Evolutionary conservation across 2,113 vertebrate species (phyloP), one percentile per base, ranked within the genome.

Genomic region (Macroglossus sobrinus): DNA sequence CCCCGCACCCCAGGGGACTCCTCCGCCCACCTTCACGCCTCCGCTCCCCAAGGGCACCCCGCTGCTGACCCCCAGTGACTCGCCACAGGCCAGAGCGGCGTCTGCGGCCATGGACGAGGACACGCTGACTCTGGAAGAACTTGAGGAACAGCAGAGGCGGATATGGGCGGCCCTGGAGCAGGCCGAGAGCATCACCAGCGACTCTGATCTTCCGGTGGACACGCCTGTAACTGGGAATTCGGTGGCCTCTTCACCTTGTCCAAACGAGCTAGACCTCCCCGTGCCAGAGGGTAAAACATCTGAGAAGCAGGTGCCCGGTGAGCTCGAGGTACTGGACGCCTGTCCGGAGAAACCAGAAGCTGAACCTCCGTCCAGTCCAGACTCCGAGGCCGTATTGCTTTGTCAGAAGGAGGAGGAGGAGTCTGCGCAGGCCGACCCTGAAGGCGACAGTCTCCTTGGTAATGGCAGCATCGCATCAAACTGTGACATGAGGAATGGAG

Each of bases 91-190:
- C 64, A 94, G 97, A n/a, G 96, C 97, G 1, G 91, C 98, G 16
- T 98, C 99, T n/a, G 98, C 98, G 0, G 74, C 98, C 0, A 97
- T 98, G 98, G 98, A 99, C 4, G 99, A 99, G 95, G 99, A 99
- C 24, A 98, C 99, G 0, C 98, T 99, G 96, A 99, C 99, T 0
- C 96, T 99, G 96, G 99, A 99, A 88, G 99, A 99, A 84, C 98
- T 99, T 7, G 99, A 99, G 94, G 99, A 99, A 84, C 99, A 99
- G 96, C 99, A 99, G 98, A 98, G 99, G 76, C 98, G 99, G 72
- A 99, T 99, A 75, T 99, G 99, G 99, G 99, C 99, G 0, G 99
- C 99, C 2, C 98, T 99, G 0, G 99, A 99, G 95, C 99, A 99
- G 94, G 98, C 99, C 0, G 99, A 99, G 76, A 99, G 98, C 2